Evolutionary conservation across 2,113 vertebrate genomes (phyloP), one percentile per base, ranked within the genome.

Genomic region (Crotalus horridus): DNA sequence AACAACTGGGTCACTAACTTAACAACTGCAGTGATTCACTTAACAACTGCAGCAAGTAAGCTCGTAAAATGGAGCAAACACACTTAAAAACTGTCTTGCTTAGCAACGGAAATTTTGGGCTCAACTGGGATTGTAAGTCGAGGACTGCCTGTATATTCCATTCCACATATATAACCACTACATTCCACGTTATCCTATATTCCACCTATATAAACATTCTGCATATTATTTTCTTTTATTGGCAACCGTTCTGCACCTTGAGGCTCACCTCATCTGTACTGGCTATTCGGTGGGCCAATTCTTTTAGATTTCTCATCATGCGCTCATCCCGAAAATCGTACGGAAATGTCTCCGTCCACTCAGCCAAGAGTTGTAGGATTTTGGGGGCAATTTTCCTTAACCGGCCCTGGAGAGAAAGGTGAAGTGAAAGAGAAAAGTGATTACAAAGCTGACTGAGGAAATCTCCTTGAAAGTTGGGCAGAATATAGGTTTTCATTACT

Each of bases 331-430:
- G 97, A 95, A 99, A 99, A 96, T 99, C 99, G 0, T 99, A 99
- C 0, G 99, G 98, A 96, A 99, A 99, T 0, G 98, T 99, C 93
- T 99, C 99, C 0, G 98, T 99, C 99, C 99, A 99, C 94, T 99
- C 99, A 0, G 98, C 98, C 94, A 99, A 95, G 93, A 99, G 94
- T 95, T 99, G 99, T 0, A 99, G 97, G 91, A 99, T 97, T 97
- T 99, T 99, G 2, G 99, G 99, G 53, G 98, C 98, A 21, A 98
- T 98, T 97, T 99, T 99, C 94, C 96, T 97, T 85, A 98, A 96
- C 94, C 97, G 96, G 87, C 95, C 98, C 98, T 99, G 94, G 86
- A 89, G 74, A 93, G 90, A 93, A 86, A 96, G 56, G 94, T 81
- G n/a, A 88, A 96, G 0, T 58, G 12, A 15, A 85, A 87, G 56